phyloP scores from a whole-genome alignment of 2,113 vertebrate species.

The Bucco capensis region DNA sequence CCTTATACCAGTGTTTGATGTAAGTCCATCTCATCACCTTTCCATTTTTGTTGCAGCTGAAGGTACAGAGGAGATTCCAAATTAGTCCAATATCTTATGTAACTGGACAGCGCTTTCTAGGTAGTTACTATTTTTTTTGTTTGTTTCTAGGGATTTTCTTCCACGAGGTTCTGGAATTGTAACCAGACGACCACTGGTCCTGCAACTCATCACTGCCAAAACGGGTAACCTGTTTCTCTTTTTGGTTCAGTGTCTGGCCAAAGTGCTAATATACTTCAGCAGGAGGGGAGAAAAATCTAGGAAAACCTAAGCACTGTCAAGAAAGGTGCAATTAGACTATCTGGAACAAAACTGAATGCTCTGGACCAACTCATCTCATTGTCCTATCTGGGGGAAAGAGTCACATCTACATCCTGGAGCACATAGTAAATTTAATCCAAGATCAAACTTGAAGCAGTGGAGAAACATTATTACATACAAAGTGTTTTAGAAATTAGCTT shows the following conservation, averaged over 20 bases:
- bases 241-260: background rate
- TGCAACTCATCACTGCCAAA: slow-evolving; percentile 80
- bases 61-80: background rate
- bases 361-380: background rate
- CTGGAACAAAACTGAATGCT: background rate
- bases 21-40: background rate
- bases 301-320: background rate
- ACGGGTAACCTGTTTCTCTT: slow-evolving; percentile 66
- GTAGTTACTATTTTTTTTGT: background rate
- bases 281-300: background rate
- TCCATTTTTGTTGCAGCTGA: background rate
- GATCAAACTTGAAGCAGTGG: background rate
- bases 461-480: background rate
- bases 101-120: background rate
- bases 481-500: background rate
- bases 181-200: slow-evolving; percentile 75
- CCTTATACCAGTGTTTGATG: background rate
- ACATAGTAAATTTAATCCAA: background rate
- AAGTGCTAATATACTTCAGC: background rate
- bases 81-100: background rate
- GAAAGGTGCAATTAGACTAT: background rate
- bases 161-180: slow-evolving; percentile 80
- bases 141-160: slow-evolving; percentile 75
- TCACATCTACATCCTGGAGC: background rate
- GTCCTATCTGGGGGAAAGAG: background rate